Evolutionary conservation across 2,113 vertebrate genomes (phyloP).

Genomic region (Melanerpes formicivorus): DNA sequence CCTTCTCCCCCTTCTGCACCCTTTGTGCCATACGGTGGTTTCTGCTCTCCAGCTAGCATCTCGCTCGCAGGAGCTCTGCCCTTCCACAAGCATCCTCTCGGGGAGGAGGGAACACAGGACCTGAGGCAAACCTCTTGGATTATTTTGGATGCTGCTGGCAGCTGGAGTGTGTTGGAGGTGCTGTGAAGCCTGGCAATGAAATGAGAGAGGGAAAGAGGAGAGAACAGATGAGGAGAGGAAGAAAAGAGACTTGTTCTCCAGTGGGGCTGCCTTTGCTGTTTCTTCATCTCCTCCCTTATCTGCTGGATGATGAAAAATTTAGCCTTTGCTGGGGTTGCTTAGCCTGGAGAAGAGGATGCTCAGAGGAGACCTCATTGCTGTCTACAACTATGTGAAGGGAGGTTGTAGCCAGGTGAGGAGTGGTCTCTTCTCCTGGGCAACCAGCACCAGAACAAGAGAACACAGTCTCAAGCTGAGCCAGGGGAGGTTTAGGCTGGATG

Average conservation of each 20-base stretch:
- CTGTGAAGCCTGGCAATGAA: neutral
- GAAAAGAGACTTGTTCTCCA: neutral
- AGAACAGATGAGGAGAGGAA: neutral
- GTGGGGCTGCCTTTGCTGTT: neutral
- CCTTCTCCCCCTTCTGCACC: neutral
- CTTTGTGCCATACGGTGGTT: neutral
- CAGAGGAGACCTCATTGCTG: no score
- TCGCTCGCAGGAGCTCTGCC: neutral
- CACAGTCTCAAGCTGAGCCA: no score
- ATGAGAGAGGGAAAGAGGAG: neutral
- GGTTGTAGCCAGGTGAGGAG: no score
- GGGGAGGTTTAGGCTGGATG: no score
- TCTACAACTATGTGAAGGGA: no score
- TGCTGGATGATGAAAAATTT: neutral
- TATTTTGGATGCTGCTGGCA: neutral
- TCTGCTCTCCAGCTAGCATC: conserved; percentile 2
- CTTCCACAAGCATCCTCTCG: neutral
- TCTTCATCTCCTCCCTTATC: conserved; percentile 3
- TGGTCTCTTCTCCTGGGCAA: no score
- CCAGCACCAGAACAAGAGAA: no score
- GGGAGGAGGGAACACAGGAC: neutral
- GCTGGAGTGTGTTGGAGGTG: neutral
- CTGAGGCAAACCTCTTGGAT: neutral
- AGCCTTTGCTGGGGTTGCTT: conserved; percentile 10
- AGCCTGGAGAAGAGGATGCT: no score